Conservation (phyloP, 2,113 vertebrate genomes). For the Gopherus evgoodei region DNA sequence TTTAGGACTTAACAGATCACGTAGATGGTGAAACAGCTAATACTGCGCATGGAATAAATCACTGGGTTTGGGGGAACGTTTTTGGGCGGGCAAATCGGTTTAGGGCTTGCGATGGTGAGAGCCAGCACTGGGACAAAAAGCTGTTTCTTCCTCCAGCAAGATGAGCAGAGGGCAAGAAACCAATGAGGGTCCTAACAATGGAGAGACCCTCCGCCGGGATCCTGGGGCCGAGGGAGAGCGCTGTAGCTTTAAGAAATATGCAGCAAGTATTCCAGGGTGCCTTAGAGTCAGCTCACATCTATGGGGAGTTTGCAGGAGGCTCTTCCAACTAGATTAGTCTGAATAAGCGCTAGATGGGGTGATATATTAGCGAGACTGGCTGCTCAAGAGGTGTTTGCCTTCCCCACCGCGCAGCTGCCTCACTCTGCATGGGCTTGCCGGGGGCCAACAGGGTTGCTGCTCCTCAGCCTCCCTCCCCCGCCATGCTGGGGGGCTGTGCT, state of each 20-base stretch:
- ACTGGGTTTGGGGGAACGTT: not conserved
- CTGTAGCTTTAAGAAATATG: conserved; percentile 71
- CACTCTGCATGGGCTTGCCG: no score
- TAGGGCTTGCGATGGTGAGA: not conserved
- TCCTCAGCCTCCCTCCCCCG: no score
- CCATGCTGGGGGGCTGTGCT: no score
- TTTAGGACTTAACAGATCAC: conserved; percentile 13
- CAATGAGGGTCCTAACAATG: no score
- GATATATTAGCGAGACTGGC: conserved; percentile 75
- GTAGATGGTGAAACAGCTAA: not conserved
- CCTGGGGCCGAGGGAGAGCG: conserved; percentile 32
- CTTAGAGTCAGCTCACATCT: conserved; percentile 60
- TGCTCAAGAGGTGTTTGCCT: no score
- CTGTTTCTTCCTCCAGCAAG: not conserved
- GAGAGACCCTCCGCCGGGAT: not conserved
- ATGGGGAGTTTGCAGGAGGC: conserved; percentile 50
- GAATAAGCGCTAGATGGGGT: conserved; percentile 80
- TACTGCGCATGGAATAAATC: not conserved
- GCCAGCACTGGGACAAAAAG: not conserved
- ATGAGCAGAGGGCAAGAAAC: not conserved
- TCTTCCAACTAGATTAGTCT: conserved; percentile 62
- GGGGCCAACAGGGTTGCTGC: no score
- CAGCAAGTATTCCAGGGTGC: conserved; percentile 51
- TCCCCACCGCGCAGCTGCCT: no score
- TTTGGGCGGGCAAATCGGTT: not conserved